These are phyloP conservation scores for Rhyzopertha dominica DNA, from an alignment of 1,140 invertebrate genomes.

Conservation along the genomic window DNA sequence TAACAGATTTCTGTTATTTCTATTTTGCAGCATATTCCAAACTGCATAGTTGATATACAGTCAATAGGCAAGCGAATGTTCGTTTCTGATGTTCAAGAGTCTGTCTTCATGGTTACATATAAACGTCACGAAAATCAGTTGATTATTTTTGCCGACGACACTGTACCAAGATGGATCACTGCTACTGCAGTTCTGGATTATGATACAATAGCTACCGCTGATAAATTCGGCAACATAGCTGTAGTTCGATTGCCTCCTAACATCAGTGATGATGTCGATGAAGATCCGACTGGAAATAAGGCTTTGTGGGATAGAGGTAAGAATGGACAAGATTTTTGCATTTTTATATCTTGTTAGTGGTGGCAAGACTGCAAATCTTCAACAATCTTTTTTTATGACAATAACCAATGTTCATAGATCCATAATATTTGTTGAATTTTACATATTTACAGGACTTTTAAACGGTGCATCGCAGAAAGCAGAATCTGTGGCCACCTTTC, in stretches of 20 bases:
- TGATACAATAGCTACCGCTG: constrained; percentile 91
- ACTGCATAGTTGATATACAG: constrained; percentile 89
- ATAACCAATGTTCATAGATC: no score
- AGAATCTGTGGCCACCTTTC: constrained; percentile 87
- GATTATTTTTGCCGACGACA: constrained; percentile 98
- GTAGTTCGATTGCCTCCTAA: constrained; percentile 85
- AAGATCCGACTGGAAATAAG: constrained; percentile 98
- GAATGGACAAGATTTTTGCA: no score
- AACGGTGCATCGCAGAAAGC: constrained; percentile 98
- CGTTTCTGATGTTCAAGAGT: constrained; percentile 95
- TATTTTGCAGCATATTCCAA: constrained; percentile 79
- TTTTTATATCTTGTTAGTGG: no score
- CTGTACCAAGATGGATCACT: constrained; percentile 94
- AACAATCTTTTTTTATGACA: no score
- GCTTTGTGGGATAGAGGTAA: constrained; percentile 92
- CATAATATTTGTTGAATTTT: no score
- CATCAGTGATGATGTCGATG: constrained; percentile 95
- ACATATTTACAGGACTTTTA: constrained; percentile 61
- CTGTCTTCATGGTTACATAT: constrained; percentile 94
- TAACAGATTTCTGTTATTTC: constrained; percentile 13
- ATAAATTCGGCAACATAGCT: constrained; percentile 98
- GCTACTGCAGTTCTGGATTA: constrained; percentile 92
- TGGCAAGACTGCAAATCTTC: no score
- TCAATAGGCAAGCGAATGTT: constrained; percentile 90
- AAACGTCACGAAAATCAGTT: constrained; percentile 95